Evolutionary conservation across 2,797 vertebrate species (phyloP), one percentile per base, ranked within the genome.

Genomic region (Gallinago solitaria): DNA sequence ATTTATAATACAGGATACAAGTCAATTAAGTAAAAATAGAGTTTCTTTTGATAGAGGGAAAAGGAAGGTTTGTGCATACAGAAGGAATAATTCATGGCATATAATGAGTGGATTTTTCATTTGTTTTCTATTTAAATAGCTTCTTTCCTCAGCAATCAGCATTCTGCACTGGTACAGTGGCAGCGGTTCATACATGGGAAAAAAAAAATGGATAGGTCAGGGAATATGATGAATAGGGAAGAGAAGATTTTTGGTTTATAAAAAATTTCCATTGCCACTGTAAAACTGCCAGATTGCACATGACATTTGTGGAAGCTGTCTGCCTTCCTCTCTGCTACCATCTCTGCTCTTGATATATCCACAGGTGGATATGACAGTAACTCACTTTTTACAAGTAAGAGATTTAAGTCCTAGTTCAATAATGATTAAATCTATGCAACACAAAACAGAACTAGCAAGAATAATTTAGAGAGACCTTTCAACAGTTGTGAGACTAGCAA

Each of bases 1-100:
- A 65, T 68, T 78, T 60, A 37, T 65, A 76, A 82, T 24, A 60
- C 6, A 65, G 28, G 15, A 87, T 30, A 85, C 23, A 84, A 83
- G 37, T n/a, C 18, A 87, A 75, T 69, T 84, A 89, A 89, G 64
- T 53, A 83, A 69, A 78, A 68, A 84, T 13, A 89, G 11, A 57
- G 6, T 56, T 84, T 67, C 35, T 45, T 83, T 60, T 27, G 64
- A 63, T 5, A 80, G 30, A 48, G 12, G 17, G 35, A 93, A 84
- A 5, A 50, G 54, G 69, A 94, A 80, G 24, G 63, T 63, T 74
- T 83, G 8, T 67, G 56, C 15, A 47, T 39, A 53, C 3, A 79
- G 43, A 80, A 70, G 16, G 19, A 94, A 70, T 70, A 85, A 77
- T 35, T 85, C 4, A 51, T 48, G 47, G 8, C 16, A 57, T 50